phyloP scores from a whole-genome alignment of 2,113 vertebrate genomes.

The Delphinapterus leucas region DNA sequence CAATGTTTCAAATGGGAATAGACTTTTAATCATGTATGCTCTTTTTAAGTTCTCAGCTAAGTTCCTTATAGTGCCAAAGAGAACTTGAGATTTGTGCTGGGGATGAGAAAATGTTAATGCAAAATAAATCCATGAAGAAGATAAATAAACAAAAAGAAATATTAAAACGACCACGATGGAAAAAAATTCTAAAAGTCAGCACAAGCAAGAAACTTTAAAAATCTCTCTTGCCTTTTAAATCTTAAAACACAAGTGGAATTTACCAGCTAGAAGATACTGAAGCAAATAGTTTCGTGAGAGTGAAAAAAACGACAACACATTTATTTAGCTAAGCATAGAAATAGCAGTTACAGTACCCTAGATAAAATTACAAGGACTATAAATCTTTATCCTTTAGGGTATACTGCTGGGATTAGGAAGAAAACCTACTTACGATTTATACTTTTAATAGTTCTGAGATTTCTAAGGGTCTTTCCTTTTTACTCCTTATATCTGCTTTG shows the following conservation, averaged over 20 bases:
- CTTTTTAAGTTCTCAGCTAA: not conserved
- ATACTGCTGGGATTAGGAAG: slow-evolving; percentile 20
- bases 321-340: slow-evolving; percentile 55
- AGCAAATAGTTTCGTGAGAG: not conserved
- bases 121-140: slow-evolving; percentile 4
- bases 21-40: not conserved
- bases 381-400: slow-evolving; percentile 50
- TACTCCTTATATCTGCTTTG: not conserved
- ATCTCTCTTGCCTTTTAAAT: not conserved
- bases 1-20: not conserved
- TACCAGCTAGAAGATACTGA: not conserved
- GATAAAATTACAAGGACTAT: slow-evolving; percentile 54
- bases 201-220: slow-evolving; percentile 19
- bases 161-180: not conserved
- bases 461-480: not conserved
- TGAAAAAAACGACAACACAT: slow-evolving; percentile 37
- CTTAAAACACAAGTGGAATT: not conserved
- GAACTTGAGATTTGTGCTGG: not conserved
- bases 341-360: not conserved
- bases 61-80: not conserved
- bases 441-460: not conserved
- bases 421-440: slow-evolving; percentile 47
- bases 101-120: not conserved
- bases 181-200: not conserved
- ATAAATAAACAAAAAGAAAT: not conserved